phyloP scores from a whole-genome alignment of 2,113 vertebrate genomes.

The Anoura caudifer region DNA sequence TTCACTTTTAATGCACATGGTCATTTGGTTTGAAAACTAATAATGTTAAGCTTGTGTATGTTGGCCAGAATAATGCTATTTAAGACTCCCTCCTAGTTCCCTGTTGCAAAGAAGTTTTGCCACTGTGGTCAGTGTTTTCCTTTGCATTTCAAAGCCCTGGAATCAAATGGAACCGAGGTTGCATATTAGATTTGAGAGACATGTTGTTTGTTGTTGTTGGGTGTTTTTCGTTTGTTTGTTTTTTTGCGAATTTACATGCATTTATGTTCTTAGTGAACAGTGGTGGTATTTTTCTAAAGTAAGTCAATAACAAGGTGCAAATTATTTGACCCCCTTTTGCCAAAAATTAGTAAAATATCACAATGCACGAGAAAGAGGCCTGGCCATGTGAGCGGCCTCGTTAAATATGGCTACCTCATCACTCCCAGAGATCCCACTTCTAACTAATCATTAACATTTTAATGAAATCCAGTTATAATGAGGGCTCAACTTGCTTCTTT shows the following conservation, averaged over 20 bases:
- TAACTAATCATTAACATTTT: conserved; percentile 6
- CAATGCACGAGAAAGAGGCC: neutral
- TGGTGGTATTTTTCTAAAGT: neutral
- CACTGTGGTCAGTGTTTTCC: neutral
- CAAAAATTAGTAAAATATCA: neutral
- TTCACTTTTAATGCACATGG: conserved; percentile 26
- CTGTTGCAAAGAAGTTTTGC: neutral
- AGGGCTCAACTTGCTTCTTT: neutral
- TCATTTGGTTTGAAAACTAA: conserved; percentile 11
- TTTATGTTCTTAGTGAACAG: neutral
- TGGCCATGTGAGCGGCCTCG: neutral
- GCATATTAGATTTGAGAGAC: neutral
- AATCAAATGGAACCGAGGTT: conserved; percentile 6
- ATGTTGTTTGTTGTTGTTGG: too few relatives aligned
- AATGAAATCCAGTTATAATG: neutral
- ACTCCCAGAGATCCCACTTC: neutral
- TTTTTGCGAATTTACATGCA: neutral
- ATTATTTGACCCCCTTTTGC: neutral
- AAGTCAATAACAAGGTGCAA: neutral
- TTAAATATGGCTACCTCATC: neutral
- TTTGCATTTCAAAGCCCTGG: conserved; percentile 48
- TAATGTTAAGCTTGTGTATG: neutral
- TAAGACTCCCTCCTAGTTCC: conserved; percentile 25
- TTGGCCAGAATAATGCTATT: conserved; percentile 30
- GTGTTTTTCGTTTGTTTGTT: too few relatives aligned